These are phyloP conservation scores for Sylvia borin DNA, from an alignment of 2,797 vertebrate genomes.

Conservation along the genomic window DNA sequence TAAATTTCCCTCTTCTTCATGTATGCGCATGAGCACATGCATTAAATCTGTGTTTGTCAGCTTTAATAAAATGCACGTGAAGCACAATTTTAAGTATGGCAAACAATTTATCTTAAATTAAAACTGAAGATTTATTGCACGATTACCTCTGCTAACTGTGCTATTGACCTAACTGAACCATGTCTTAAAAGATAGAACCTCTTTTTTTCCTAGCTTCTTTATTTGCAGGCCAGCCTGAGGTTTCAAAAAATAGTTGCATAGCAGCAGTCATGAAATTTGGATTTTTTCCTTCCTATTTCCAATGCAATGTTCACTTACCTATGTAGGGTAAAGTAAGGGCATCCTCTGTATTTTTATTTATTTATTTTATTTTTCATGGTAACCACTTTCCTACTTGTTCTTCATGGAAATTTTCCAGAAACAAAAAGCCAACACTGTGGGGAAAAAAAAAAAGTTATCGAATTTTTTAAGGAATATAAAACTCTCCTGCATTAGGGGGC, in stretches of 20 bases:
- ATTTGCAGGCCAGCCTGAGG: background rate
- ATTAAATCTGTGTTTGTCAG: background rate
- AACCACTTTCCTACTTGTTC: background rate
- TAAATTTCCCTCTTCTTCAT: background rate
- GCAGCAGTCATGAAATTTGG: background rate
- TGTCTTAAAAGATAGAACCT: background rate
- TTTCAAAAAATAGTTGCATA: background rate
- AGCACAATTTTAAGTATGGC: background rate
- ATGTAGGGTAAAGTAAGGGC: background rate
- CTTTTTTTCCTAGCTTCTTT: background rate
- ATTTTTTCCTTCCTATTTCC: background rate
- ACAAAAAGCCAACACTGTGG: fast-evolving
- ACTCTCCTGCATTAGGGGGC: background rate
- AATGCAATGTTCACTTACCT: background rate
- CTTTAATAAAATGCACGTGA: slow-evolving; percentile 1
- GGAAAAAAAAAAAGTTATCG: fast-evolving
- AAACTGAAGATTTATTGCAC: background rate
- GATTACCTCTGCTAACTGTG: background rate
- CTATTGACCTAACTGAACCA: background rate
- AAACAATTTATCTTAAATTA: background rate
- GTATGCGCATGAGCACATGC: background rate
- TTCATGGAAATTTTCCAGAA: background rate
- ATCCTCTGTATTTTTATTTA: background rate
- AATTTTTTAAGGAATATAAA: background rate
- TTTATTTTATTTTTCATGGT: background rate